A percentile compares a stretch with the other conserved stretches of the same genome.
Evolutionary conservation across 2,113 vertebrate genomes (phyloP).

Genomic region (Eolophus roseicapilla): DNA sequence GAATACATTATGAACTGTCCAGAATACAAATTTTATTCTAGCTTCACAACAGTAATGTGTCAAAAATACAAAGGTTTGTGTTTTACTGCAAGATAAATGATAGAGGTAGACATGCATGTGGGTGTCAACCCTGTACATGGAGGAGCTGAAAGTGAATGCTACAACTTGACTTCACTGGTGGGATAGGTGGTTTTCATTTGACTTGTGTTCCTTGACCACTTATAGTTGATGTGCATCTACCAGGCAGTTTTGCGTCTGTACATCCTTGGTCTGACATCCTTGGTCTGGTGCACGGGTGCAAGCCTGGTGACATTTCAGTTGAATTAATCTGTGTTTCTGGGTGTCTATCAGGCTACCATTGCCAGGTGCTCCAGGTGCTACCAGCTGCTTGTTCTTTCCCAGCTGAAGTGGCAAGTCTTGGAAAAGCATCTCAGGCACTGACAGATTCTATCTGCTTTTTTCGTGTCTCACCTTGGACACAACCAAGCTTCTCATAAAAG

Average conservation of each 20-base stretch:
- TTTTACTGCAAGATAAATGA: neutral
- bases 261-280: neutral
- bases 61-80: neutral
- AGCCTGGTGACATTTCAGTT: neutral
- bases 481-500: neutral
- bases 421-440: neutral
- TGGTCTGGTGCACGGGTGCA: neutral
- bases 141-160: neutral
- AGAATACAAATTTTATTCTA: neutral
- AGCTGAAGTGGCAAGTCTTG: no score
- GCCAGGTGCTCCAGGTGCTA: neutral
- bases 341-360: neutral
- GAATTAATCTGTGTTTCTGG: neutral
- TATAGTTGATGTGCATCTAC: neutral
- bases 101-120: neutral
- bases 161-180: neutral
- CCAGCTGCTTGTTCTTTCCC: neutral
- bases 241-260: neutral
- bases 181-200: neutral
- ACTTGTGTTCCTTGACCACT: neutral
- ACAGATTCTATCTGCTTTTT: neutral
- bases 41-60: neutral
- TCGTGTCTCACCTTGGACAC: neutral
- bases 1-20: neutral
- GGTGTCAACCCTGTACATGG: neutral